These are phyloP conservation scores for Kryphioiulus occultus DNA, from an alignment of 2,888 invertebrate species.

Conservation along the genomic window DNA sequence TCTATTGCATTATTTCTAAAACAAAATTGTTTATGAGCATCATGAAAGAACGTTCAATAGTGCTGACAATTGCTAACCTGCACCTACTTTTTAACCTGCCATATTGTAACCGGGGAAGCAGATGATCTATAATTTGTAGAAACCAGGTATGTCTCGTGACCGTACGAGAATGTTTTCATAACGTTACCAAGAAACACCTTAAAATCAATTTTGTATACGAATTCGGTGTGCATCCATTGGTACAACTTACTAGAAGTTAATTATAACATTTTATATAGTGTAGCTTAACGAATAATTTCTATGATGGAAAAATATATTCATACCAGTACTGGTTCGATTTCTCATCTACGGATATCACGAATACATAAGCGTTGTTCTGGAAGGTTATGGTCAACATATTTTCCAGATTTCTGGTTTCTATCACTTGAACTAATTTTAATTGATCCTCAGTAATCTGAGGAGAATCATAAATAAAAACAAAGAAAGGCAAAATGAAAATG, in stretches of 20 bases:
- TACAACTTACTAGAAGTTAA: slow-evolving; percentile 29
- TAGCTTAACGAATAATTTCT: too few species aligned
- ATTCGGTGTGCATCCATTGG: slow-evolving; percentile 39
- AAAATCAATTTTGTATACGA: slow-evolving; percentile 13
- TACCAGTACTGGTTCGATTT: not conserved
- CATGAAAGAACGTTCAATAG: not conserved
- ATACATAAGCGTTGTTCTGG: not conserved
- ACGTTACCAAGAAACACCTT: not conserved
- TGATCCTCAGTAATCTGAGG: not conserved
- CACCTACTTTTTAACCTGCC: slow-evolving; percentile 33
- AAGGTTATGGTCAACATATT: not conserved
- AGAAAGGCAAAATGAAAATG: too few species aligned
- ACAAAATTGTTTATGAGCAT: not conserved
- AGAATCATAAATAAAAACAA: not conserved
- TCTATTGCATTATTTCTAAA: not conserved
- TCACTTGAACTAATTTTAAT: not conserved
- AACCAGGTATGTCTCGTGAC: slow-evolving; percentile 7
- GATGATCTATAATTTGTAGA: slow-evolving; percentile 21
- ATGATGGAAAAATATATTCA: too few species aligned
- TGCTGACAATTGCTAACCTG: not conserved
- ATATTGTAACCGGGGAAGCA: slow-evolving; percentile 37
- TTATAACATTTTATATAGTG: not conserved
- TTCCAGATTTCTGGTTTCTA: slow-evolving; percentile 28
- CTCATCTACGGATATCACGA: slow-evolving; percentile 22
- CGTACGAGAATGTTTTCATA: not conserved